Evolutionary conservation across 2,113 vertebrate genomes (phyloP).

Genomic region (Otolemur garnettii): DNA sequence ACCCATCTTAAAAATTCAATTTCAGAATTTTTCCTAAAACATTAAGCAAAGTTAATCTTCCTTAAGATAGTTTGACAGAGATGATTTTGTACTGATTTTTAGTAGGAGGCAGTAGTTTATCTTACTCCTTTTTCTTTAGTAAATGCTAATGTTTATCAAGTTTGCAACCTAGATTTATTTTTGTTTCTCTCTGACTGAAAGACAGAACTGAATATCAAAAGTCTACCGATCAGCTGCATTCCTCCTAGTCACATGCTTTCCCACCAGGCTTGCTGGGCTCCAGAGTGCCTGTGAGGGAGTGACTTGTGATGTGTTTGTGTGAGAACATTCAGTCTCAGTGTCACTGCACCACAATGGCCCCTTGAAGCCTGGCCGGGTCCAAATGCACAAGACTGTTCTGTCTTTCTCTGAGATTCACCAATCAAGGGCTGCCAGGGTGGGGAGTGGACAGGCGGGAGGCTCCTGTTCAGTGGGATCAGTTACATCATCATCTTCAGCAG

Average conservation of each 20-base stretch:
- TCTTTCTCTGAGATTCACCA: conserved; percentile 88
- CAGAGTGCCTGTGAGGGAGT: conserved; percentile 75
- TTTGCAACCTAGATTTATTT: conserved; percentile 83
- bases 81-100: conserved; percentile 83
- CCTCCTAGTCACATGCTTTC: conserved; percentile 76
- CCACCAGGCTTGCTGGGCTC: conserved; percentile 80
- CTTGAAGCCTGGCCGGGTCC: conserved; percentile 76
- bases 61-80: conserved; percentile 76
- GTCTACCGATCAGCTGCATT: conserved; percentile 67
- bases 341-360: conserved; percentile 80
- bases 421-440: conserved; percentile 84
- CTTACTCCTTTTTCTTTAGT: conserved; percentile 80
- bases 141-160: conserved; percentile 90
- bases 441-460: conserved; percentile 78
- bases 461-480: conserved; percentile 87
- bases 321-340: conserved; percentile 82
- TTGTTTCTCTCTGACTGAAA: conserved; percentile 86
- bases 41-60: conserved; percentile 81
- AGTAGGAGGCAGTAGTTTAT: conserved; percentile 82
- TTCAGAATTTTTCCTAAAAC: conserved; percentile 75
- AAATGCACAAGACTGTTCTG: conserved; percentile 84
- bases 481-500: conserved; percentile 72
- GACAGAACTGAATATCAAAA: conserved; percentile 86
- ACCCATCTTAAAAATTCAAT: conserved; percentile 52
- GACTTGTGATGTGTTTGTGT: conserved; percentile 78